Percentiles rank a stretch among this genome's conserved stretches.
Conservation (phyloP, 2,797 vertebrate genomes). For the Thaleichthys pacificus region DNA sequence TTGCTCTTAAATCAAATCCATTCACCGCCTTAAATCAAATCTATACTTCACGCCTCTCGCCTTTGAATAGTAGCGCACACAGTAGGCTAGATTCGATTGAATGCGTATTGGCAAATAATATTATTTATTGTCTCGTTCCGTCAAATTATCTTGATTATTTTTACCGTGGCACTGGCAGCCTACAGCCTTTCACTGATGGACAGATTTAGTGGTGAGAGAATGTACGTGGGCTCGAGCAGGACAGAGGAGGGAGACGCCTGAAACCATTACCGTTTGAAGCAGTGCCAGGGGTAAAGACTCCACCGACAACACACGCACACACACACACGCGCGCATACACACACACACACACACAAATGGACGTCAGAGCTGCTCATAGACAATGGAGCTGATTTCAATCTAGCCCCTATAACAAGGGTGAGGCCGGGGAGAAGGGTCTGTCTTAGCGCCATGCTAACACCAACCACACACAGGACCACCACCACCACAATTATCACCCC, state of each 20-base stretch:
- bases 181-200: too few relatives aligned
- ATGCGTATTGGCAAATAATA: too few relatives aligned
- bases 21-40: constrained; percentile 8
- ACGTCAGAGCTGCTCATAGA: neutral
- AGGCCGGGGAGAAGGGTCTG: constrained; percentile 24
- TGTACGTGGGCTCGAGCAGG: neutral
- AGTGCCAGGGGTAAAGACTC: constrained; percentile 22
- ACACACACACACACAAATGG: neutral
- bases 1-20: constrained; percentile 11
- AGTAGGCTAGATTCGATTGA: too few relatives aligned
- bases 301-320: neutral
- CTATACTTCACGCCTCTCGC: neutral
- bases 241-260: constrained; percentile 1
- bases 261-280: constrained; percentile 19
- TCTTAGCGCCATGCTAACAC: constrained; percentile 7
- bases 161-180: too few relatives aligned
- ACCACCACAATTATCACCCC: constrained; percentile 7
- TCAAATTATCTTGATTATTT: too few relatives aligned
- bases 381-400: constrained; percentile 25
- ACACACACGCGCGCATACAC: neutral
- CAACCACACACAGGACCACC: constrained; percentile 3
- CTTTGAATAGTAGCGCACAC: too few relatives aligned
- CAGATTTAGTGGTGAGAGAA: neutral
- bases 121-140: too few relatives aligned
- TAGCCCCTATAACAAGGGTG: constrained; percentile 26